Conservation (phyloP, 2,888 invertebrate genomes). For the Harpagoxenus sublaevis region DNA sequence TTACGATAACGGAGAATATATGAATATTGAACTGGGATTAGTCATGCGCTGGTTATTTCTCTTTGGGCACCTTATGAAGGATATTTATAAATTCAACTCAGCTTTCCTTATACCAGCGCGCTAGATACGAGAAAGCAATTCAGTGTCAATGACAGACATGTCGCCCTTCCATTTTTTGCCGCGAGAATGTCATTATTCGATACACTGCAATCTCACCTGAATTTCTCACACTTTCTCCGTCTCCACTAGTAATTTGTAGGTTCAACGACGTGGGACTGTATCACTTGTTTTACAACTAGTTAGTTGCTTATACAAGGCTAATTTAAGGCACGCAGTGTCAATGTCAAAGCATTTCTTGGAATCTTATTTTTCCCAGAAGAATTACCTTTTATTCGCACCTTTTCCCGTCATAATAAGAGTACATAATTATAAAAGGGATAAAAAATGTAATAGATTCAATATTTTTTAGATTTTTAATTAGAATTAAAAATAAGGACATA, state of each 20-base stretch:
- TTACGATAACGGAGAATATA: not conserved
- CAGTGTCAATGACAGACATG: conserved; percentile 77
- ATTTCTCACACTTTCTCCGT: conserved; percentile 64
- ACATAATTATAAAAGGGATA: not conserved
- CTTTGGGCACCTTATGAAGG: not conserved
- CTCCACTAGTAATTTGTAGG: not conserved
- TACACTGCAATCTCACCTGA: conserved; percentile 36
- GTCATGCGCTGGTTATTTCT: conserved; percentile 22
- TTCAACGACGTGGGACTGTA: not conserved
- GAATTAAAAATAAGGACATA: not conserved
- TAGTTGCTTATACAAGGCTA: conserved; percentile 25
- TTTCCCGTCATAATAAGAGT: not conserved
- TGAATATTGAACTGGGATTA: conserved; percentile 14
- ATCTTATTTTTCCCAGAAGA: not conserved
- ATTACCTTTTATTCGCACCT: not conserved
- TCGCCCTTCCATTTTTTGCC: conserved; percentile 38
- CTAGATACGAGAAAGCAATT: conserved; percentile 59
- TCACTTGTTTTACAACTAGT: conserved; percentile 31
- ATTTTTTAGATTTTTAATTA: not conserved
- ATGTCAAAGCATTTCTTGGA: conserved; percentile 18
- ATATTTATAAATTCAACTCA: conserved; percentile 23
- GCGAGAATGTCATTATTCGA: conserved; percentile 43
- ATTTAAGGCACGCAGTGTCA: conserved; percentile 39
- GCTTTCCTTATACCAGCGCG: not conserved
- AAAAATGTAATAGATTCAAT: not conserved